Evolutionary conservation across 2,113 vertebrate genomes (phyloP), one percentile per base, ranked within the genome.

Genomic region (Nymphicus hollandicus): DNA sequence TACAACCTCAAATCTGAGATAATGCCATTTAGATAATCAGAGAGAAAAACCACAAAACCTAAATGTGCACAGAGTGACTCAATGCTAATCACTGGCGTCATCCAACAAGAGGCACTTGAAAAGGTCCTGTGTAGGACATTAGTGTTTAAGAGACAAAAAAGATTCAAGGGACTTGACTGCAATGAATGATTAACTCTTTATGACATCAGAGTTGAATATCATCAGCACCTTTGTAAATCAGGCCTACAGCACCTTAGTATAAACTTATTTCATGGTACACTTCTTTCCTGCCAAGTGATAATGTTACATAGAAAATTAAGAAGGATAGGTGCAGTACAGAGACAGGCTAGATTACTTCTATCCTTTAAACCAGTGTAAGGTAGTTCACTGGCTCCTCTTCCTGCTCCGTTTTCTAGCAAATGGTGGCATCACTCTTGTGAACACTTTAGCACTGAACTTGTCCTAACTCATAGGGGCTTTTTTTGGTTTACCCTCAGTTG

Each of bases 401-500:
- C 79, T 29, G 46, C 61, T 69, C 70, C 22, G 14, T 44, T 70
- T 29, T 50, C 70, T n/a, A 73, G 22, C n/a, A 64, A 70, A 10
- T 23, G 22, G n/a, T 3, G 2, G 3, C 33, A 33, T 24, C 25
- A 35, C 13, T 50, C 44, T 29, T 7, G 7, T 0, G 19, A 58
- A 8, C 13, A 1, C 13, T 52, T 22, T 0, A 3, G 5, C 56
- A 29, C 39, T 23, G 3, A 55, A 46, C 17, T 27, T 20, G 31
- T 13, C 43, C 56, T 19, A 17, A 46, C 1, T 37, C 56, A 5
- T 33, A 10, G 4, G 13, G 2, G 5, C 13, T 43, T 33, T 16
- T 18, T 11, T 7, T 31, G 14, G 17, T 50, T 3, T 3, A 6
- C 44, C 7, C 18, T 69, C 39, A 39, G 13, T 0, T 35, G 18